Evolutionary conservation across 35 echinoderm and acorn worm species (phyloP), one percentile per base, ranked within the genome.

Genomic region (Amphiura filiformis): DNA sequence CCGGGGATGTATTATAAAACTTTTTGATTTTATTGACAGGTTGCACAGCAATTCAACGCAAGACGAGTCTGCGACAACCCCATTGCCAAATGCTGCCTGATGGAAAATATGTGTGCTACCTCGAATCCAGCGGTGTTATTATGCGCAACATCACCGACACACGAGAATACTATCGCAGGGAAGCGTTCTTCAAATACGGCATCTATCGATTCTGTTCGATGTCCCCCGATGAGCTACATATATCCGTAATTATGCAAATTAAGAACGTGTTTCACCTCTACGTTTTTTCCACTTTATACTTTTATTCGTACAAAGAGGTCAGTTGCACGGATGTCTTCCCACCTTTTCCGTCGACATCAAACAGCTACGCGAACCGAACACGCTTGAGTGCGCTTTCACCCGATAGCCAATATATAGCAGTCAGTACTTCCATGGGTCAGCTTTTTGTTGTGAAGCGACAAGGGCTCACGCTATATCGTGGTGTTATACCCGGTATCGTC

Each of bases 21-120:
- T n/a, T n/a, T n/a, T n/a, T n/a, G n/a, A n/a, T n/a, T 33, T 81
- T 56, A 57, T 65, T 61, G 81, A 39, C 70, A 90, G 88, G 81
- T 33, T 91, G 89, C 56, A 77, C 70, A 38, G 77, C 89, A 0
- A 84, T 83, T 23, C 83, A 91, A 35, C 64, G 89, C 1, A 83
- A 85, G 65, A 91, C 76, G 47, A 83, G 82, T 41, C 79, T 78
- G 17, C 81, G 39, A 11, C 82, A 83, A 20, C 81, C 89, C 34
- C 89, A 91, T 38, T 91, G 89, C 56, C 49, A 83, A 80, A 91
- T 91, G 89, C 26, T 84, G 7, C 90, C 86, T 28, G 94, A 96
- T 70, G 94, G 90, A 15, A 65, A 86, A 31, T 96, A 89, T 35
- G 81, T 96, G 35, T 96, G 94, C 70, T 96, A 92, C 94, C 65